phyloP scores from a whole-genome alignment of 2,113 vertebrate genomes.

The Axis porcinus region DNA sequence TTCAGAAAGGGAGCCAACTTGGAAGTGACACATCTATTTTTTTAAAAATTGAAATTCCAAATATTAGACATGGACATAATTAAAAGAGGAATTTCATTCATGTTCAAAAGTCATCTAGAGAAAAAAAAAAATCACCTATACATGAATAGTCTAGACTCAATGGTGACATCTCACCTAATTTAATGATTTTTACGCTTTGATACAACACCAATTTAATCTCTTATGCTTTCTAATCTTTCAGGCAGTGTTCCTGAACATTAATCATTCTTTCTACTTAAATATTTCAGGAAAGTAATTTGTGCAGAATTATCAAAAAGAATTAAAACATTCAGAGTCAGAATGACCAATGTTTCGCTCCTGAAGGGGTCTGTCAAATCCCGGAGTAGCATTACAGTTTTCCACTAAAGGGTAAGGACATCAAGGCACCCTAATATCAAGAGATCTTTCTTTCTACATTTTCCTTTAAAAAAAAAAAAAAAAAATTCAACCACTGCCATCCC shows the following conservation, averaged over 20 bases:
- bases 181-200: not conserved
- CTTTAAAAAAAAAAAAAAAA: not conserved
- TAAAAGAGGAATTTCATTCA: not conserved
- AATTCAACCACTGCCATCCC: not conserved
- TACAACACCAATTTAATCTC: not conserved
- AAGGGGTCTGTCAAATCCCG: not conserved
- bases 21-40: not conserved
- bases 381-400: not conserved
- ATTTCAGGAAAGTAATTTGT: not conserved
- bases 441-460: not conserved
- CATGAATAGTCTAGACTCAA: not conserved
- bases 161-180: not conserved
- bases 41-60: not conserved
- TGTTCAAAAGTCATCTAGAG: not conserved
- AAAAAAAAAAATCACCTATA: not conserved
- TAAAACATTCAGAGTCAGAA: not conserved
- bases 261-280: not conserved
- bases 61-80: not conserved
- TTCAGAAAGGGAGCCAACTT: not conserved
- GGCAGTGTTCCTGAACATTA: not conserved
- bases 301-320: not conserved
- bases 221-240: not conserved
- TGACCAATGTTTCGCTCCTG: not conserved
- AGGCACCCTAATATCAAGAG: not conserved
- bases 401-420: not conserved